phyloP scores from a whole-genome alignment of 1,140 invertebrate species.

The Cecropterus lyciades region DNA sequence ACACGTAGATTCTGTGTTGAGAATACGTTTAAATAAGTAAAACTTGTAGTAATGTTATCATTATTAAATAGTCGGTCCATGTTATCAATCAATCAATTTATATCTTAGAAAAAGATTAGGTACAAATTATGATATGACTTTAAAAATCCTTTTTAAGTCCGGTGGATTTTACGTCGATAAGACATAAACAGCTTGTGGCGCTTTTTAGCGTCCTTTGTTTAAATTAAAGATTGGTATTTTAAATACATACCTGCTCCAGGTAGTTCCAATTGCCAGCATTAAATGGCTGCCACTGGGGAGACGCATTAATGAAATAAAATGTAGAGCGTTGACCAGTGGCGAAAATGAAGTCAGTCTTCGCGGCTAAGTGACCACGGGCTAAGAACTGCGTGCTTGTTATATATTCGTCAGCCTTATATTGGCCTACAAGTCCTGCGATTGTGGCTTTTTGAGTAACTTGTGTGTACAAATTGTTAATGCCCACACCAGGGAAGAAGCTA shows the following conservation, averaged over 20 bases:
- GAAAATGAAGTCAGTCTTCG: constrained; percentile 88
- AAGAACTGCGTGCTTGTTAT: constrained; percentile 72
- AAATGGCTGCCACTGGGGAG: constrained; percentile 88
- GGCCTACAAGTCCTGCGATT: constrained; percentile 58
- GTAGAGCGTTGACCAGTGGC: constrained; percentile 87
- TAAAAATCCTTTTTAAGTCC: too few species aligned
- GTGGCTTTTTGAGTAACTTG: constrained; percentile 64
- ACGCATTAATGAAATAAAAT: constrained; percentile 87
- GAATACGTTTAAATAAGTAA: not conserved
- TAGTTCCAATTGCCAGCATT: constrained; percentile 87
- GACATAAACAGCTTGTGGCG: too few species aligned
- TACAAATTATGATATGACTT: too few species aligned
- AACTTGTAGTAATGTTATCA: too few species aligned
- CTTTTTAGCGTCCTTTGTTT: too few species aligned
- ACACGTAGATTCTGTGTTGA: constrained; percentile 59
- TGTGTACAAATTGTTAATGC: constrained; percentile 64
- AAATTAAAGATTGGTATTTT: too few species aligned
- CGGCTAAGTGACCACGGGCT: constrained; percentile 87
- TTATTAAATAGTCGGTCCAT: too few species aligned
- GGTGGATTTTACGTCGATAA: too few species aligned
- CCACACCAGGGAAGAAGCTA: constrained; percentile 63
- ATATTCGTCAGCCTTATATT: constrained; percentile 59
- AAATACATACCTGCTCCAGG: constrained; percentile 66
- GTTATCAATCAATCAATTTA: too few species aligned
- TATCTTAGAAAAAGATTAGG: too few species aligned